Conservation (phyloP, 2,888 invertebrate genomes). For the Teinopalpus imperialis region DNA sequence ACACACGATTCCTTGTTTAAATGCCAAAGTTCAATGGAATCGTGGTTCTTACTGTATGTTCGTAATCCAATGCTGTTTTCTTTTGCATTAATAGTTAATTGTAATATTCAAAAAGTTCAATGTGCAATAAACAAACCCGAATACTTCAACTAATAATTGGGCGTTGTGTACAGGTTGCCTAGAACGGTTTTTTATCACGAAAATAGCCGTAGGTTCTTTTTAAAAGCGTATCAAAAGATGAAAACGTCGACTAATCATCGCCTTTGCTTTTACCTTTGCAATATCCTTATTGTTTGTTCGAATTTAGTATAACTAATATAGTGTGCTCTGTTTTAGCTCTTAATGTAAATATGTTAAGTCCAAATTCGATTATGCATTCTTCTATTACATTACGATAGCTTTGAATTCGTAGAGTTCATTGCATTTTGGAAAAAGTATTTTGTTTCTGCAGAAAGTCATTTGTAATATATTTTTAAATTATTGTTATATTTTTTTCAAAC, state of each 20-base stretch:
- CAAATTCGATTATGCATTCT: slow-evolving; percentile 11
- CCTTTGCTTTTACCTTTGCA: slow-evolving; percentile 31
- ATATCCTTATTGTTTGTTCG: slow-evolving; percentile 28
- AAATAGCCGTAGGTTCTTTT: slow-evolving; percentile 35
- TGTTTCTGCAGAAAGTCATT: slow-evolving; percentile 5
- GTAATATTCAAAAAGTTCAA: neutral
- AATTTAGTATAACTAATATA: slow-evolving; percentile 14
- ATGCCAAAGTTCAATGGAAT: slow-evolving; percentile 28
- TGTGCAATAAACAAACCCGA: neutral
- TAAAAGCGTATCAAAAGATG: slow-evolving; percentile 33
- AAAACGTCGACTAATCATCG: slow-evolving; percentile 28
- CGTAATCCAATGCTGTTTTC: slow-evolving; percentile 6
- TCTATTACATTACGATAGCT: slow-evolving; percentile 10
- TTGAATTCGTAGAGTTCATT: slow-evolving; percentile 16
- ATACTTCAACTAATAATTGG: neutral
- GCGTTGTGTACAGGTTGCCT: slow-evolving; percentile 13
- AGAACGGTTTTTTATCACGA: slow-evolving; percentile 36
- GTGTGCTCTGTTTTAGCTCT: slow-evolving; percentile 15
- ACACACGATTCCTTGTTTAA: slow-evolving; percentile 38
- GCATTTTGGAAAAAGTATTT: slow-evolving; percentile 18
- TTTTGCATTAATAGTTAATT: neutral
- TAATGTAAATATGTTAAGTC: slow-evolving; percentile 14
- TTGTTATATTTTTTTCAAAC: no score
- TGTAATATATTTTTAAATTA: neutral
- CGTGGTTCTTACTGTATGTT: neutral